A percentile compares a stretch with the other conserved stretches of the same genome.
phyloP scores from a whole-genome alignment of 2,113 vertebrate species.

The Hydrolagus affinis region DNA sequence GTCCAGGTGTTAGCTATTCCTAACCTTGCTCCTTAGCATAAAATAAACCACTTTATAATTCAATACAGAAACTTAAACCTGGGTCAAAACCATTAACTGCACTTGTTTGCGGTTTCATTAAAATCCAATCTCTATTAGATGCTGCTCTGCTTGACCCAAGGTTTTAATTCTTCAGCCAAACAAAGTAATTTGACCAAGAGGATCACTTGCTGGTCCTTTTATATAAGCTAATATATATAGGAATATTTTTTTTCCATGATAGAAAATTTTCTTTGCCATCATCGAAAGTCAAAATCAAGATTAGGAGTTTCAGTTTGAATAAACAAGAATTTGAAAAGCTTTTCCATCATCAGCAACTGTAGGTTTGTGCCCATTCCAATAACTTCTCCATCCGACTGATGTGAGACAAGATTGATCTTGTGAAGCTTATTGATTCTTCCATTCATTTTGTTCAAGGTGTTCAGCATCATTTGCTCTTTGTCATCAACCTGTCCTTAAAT shows the following conservation, averaged over 20 bases:
- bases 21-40: too few species aligned
- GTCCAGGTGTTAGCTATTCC: too few species aligned
- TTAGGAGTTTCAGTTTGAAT: conserved; percentile 1
- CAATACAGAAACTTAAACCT: too few species aligned
- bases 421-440: neutral
- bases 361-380: conserved; percentile 11
- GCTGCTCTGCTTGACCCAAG: too few species aligned
- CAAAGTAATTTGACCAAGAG: too few species aligned
- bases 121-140: too few species aligned
- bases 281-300: conserved; percentile 19
- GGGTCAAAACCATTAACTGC: too few species aligned
- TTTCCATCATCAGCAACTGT: conserved; percentile 6
- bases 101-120: too few species aligned
- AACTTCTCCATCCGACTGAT: neutral
- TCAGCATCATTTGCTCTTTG: conserved; percentile 10
- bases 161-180: too few species aligned
- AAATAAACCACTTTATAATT: too few species aligned
- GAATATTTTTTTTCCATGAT: too few species aligned
- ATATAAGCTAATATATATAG: neutral
- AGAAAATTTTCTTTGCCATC: conserved; percentile 12
- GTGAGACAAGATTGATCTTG: conserved; percentile 20
- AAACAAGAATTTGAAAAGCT: neutral
- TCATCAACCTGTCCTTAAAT: neutral
- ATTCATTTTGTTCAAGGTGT: neutral
- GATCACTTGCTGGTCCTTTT: too few species aligned